phyloP scores from a whole-genome alignment of 2,113 vertebrate species.

The Nyctereutes procyonoides region DNA sequence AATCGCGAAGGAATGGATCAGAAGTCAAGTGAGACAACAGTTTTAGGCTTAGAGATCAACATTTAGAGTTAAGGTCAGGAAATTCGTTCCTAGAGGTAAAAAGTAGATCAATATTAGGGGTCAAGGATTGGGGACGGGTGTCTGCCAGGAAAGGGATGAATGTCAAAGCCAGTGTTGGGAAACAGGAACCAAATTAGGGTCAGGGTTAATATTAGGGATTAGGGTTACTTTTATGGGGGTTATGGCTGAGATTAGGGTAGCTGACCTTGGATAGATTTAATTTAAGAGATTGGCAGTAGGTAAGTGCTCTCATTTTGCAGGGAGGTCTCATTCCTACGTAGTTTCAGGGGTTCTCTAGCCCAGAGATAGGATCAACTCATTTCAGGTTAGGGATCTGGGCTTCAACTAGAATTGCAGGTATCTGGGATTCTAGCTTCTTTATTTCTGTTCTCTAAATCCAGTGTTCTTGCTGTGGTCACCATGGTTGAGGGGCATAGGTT shows the following conservation, averaged over 20 bases:
- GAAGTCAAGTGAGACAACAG: background rate
- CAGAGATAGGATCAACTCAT: background rate
- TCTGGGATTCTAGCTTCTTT: background rate
- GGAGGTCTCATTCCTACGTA: background rate
- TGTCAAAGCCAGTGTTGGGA: background rate
- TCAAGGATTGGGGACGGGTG: background rate
- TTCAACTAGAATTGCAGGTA: conserved; percentile 16
- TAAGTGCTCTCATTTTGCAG: background rate
- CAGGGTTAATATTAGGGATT: conserved; percentile 27
- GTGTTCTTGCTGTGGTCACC: background rate
- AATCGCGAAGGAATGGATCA: background rate
- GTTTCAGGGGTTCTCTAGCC: background rate
- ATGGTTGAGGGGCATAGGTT: background rate
- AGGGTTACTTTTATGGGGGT: background rate
- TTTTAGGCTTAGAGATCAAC: background rate
- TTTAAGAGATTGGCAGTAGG: background rate
- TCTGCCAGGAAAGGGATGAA: background rate
- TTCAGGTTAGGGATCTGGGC: background rate
- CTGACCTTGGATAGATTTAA: background rate
- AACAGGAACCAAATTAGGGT: conserved; percentile 36
- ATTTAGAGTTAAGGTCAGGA: background rate
- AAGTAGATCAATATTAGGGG: background rate
- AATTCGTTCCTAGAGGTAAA: conserved; percentile 11
- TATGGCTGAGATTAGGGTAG: background rate
- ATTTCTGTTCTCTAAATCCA: background rate